Base-by-base conservation (phyloP, 1,140 invertebrate species). In the Heliconius eleuchia region DNA sequence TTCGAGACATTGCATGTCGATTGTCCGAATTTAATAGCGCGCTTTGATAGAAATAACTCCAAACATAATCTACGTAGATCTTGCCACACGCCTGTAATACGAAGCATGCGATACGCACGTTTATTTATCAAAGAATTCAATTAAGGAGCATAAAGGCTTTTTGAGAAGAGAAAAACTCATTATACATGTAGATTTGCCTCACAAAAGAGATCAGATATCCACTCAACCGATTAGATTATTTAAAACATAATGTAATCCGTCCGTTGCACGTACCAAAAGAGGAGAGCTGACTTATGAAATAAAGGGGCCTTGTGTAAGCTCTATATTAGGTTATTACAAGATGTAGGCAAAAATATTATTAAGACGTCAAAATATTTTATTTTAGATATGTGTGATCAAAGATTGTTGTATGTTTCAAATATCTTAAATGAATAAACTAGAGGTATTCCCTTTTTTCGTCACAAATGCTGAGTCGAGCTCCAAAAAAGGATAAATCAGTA, bases 101-200 rank as follows among this genome's bases (percentile, higher is more conserved):
- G n/a, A 60, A 60, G 57, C 57, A 60, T 60, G 57, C 57, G 57
- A 60, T n/a, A 66, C 23, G 1, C 13, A 30, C 5, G 9, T 66
- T 30, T 66, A 66, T 27, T 66, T 30, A 66, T 66, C 60, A 30
- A 66, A 66, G 74, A 82, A 77, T 82, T 77, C 78, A 82, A 82
- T 82, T 82, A 82, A 30, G 55, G 27, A 73, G 37, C 23, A 77
- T 80, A 82, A 82, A 72, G 76, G 72, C 66, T 80, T 71, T 79
- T 80, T 72, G 78, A 71, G 71, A 74, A 77, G 39, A 77, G 73
- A 75, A 80, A 79, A 75, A 52, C 72, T 76, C 77, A 74, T 82
- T 79, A 77, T 23, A 82, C n/a, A 37, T 46, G 27, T 27, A 76
- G 60, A 76, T 74, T 42, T 27, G 11, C 42, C 46, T 27, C 18